Evolutionary conservation across 1,140 invertebrate species (phyloP).

Genomic region (Drosophila truncata): DNA sequence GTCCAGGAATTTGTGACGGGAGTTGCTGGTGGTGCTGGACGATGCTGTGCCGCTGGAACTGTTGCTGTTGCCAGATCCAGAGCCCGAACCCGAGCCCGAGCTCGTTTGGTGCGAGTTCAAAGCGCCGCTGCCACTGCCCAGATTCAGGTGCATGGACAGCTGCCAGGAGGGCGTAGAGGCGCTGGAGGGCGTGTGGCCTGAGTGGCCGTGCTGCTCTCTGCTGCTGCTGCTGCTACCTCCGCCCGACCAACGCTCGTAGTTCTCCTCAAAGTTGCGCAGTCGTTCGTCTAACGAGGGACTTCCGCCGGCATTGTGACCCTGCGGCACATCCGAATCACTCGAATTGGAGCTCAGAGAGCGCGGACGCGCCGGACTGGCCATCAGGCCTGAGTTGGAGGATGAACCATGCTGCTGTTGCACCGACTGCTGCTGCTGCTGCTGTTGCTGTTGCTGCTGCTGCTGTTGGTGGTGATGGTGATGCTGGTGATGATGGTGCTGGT

Average conservation of each 20-base stretch:
- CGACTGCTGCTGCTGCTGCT: conserved; percentile 50
- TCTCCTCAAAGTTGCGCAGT: conserved; percentile 95
- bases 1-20: conserved; percentile 88
- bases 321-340: conserved; percentile 87
- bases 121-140: conserved; percentile 16
- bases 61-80: conserved; percentile 70
- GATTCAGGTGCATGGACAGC: conserved; percentile 70
- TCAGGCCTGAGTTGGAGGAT: conserved; percentile 56
- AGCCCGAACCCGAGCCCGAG: conserved; percentile 5
- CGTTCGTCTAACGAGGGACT: conserved; percentile 93
- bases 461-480: conserved; percentile 75
- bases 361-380: conserved; percentile 87
- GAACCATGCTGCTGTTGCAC: conserved; percentile 39
- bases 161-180: conserved; percentile 65
- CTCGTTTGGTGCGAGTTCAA: conserved; percentile 56
- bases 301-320: conserved; percentile 86
- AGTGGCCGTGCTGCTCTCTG: conserved; percentile 59
- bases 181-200: conserved; percentile 47
- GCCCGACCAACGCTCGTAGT: conserved; percentile 95
- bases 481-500: conserved; percentile 79
- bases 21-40: conserved; percentile 86
- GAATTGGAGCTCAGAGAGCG: conserved; percentile 88
- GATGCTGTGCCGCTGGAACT: conserved; percentile 71
- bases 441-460: conserved; percentile 71
- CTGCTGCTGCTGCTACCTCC: conserved; percentile 88